Conservation (phyloP, 1,140 invertebrate genomes). For the Episyrphus balteatus region DNA sequence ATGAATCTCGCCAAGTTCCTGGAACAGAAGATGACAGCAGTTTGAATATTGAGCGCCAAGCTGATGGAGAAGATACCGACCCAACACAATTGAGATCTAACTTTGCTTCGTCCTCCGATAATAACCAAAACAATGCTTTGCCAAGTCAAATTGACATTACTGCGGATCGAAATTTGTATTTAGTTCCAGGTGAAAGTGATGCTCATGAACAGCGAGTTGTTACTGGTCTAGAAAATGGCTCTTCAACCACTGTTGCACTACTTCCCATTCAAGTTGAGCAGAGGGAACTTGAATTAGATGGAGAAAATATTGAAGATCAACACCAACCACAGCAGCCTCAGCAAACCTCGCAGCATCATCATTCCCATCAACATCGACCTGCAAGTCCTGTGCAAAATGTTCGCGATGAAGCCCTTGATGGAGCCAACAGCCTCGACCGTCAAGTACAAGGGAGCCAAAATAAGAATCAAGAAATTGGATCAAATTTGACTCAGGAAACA, state of each 20-base stretch:
- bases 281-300: conserved; percentile 44
- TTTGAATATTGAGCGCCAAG: conserved; percentile 37
- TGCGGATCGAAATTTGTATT: conserved; percentile 17
- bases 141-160: conserved; percentile 4
- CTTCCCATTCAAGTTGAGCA: conserved; percentile 30
- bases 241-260: conserved; percentile 1
- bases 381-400: background rate
- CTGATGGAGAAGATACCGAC: conserved; percentile 33
- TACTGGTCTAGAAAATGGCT: conserved; percentile 36
- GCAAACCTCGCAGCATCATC: background rate
- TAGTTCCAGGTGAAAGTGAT: conserved; percentile 15
- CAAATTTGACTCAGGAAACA: no score
- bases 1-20: conserved; percentile 36
- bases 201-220: conserved; percentile 31
- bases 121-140: background rate
- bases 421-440: background rate
- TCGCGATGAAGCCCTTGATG: background rate
- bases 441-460: no score
- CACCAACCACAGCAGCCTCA: conserved; percentile 3
- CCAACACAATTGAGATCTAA: conserved; percentile 4
- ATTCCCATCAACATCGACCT: background rate
- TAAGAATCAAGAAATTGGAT: background rate
- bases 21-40: conserved; percentile 30
- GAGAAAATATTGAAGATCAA: conserved; percentile 46
- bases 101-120: background rate